Evolutionary conservation across 2,888 invertebrate species (phyloP).

Genomic region (Penaeus monodon): DNA sequence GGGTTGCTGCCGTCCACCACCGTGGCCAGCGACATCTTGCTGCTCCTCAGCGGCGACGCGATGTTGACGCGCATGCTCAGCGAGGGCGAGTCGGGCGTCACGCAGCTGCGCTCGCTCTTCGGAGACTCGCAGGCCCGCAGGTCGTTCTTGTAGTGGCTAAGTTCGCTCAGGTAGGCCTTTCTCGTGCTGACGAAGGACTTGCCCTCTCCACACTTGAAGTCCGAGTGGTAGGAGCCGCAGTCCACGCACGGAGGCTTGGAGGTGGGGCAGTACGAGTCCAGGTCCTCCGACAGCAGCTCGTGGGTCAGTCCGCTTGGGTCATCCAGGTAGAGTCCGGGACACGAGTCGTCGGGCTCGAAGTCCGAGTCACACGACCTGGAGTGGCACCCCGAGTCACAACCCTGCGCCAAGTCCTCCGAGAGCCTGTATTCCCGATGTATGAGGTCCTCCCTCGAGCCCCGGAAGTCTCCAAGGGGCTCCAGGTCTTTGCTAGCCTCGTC

Average conservation of each 20-base stretch:
- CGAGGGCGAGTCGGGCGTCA: constrained; percentile 55
- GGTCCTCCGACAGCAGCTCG: neutral
- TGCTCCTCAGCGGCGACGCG: constrained; percentile 45
- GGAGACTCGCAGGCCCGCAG: constrained; percentile 45
- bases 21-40: constrained; percentile 54
- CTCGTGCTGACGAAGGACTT: constrained; percentile 2
- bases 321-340: constrained; percentile 34
- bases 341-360: constrained; percentile 48
- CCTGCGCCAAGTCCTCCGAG: neutral
- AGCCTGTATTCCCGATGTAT: constrained; percentile 15
- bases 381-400: neutral
- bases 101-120: constrained; percentile 46
- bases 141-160: constrained; percentile 41
- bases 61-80: constrained; percentile 55
- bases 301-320: constrained; percentile 21
- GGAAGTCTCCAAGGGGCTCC: constrained; percentile 26
- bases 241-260: constrained; percentile 8
- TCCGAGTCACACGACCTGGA: constrained; percentile 41
- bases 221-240: constrained; percentile 24
- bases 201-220: constrained; percentile 10
- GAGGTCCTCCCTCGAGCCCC: constrained; percentile 42
- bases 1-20: constrained; percentile 51
- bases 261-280: neutral
- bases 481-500: constrained; percentile 21
- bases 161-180: constrained; percentile 33